These are phyloP conservation scores for Neria commutata DNA, from an alignment of 2,888 invertebrate species.

Conservation along the genomic window DNA sequence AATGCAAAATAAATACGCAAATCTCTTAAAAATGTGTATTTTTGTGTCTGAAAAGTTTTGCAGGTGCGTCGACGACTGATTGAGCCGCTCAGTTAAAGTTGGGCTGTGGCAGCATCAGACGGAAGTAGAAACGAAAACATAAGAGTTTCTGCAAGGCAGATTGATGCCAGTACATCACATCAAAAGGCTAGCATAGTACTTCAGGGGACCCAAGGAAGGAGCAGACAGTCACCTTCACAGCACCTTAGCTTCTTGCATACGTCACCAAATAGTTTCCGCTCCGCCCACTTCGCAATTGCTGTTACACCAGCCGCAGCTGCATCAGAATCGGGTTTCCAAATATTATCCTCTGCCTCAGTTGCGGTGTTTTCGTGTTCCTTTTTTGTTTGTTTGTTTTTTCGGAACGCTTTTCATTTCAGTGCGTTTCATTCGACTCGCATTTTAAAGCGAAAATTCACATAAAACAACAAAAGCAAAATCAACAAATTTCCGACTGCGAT, in stretches of 20 bases:
- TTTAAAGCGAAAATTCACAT: constrained; percentile 17
- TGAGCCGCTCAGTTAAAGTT: too few relatives aligned
- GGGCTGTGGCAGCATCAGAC: too few relatives aligned
- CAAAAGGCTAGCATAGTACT: too few relatives aligned
- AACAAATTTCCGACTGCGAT: not conserved
- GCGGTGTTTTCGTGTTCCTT: constrained; percentile 5
- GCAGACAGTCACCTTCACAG: too few relatives aligned
- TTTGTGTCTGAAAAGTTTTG: constrained; percentile 41
- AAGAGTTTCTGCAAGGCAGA: too few relatives aligned
- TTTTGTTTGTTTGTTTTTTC: constrained; percentile 9
- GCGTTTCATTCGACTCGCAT: too few relatives aligned
- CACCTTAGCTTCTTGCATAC: not conserved
- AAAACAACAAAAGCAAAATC: constrained; percentile 22
- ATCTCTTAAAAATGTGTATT: constrained; percentile 35
- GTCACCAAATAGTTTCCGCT: not conserved
- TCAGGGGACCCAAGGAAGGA: too few relatives aligned
- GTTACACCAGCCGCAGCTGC: not conserved
- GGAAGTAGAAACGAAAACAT: too few relatives aligned
- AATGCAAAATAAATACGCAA: constrained; percentile 54
- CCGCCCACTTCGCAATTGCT: not conserved
- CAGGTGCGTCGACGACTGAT: constrained; percentile 17
- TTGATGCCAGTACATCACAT: too few relatives aligned
- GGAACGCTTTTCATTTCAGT: not conserved
- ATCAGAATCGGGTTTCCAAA: not conserved
- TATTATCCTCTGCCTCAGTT: constrained; percentile 11